phyloP scores from a whole-genome alignment of 1,140 invertebrate genomes.

The Rhyzopertha dominica region DNA sequence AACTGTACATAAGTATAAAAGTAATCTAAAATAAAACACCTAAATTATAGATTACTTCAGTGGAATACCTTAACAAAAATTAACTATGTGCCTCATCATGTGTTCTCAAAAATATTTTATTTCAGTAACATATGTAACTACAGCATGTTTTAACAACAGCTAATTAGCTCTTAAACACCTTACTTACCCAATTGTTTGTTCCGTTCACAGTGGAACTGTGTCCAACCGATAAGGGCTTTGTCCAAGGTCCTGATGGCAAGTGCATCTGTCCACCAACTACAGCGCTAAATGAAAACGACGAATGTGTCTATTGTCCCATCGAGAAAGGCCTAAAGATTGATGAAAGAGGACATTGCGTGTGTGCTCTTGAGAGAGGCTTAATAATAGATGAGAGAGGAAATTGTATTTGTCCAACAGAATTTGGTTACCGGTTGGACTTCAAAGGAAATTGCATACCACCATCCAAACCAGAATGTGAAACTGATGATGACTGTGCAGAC shows the following conservation, averaged over 20 bases:
- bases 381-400: slow-evolving; percentile 68
- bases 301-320: slow-evolving; percentile 66
- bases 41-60: no score
- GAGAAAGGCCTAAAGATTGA: slow-evolving; percentile 70
- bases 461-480: slow-evolving; percentile 59
- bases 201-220: slow-evolving; percentile 57
- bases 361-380: slow-evolving; percentile 68
- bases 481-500: slow-evolving; percentile 71
- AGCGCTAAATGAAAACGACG: slow-evolving; percentile 68
- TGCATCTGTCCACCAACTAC: slow-evolving; percentile 71
- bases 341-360: slow-evolving; percentile 71
- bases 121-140: no score
- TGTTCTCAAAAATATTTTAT: no score
- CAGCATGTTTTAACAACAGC: no score
- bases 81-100: no score
- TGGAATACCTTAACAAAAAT: no score
- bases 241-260: slow-evolving; percentile 62
- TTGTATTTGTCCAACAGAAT: slow-evolving; percentile 69
- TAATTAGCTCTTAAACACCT: no score
- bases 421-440: slow-evolving; percentile 62
- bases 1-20: no score
- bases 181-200: no score
- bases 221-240: slow-evolving; percentile 64
- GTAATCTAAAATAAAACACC: no score
- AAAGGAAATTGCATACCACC: slow-evolving; percentile 60